Evolutionary conservation across 2,113 vertebrate species (phyloP).

Genomic region (Cepphus grylle): DNA sequence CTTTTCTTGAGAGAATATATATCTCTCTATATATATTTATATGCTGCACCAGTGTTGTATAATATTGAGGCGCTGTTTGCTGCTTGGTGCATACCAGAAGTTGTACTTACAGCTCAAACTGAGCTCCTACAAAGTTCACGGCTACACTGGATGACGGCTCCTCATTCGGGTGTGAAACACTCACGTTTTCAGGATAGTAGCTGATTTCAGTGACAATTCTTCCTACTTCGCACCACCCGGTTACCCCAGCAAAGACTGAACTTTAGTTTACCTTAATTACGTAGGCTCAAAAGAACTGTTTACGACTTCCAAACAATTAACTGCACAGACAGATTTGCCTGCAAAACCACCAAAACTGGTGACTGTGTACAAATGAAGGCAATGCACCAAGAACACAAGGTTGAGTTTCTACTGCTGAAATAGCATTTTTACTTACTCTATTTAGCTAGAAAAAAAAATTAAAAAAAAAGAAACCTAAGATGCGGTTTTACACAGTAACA

Average conservation of each 20-base stretch:
- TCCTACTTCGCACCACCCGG: background rate
- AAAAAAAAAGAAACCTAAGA: background rate
- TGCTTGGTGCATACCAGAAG: background rate
- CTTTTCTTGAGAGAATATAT: background rate
- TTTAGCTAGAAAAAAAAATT: background rate
- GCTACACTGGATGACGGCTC: background rate
- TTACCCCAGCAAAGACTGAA: background rate
- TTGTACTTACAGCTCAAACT: constrained; percentile 26
- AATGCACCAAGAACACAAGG: background rate
- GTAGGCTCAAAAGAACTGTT: background rate
- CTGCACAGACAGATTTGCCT: background rate
- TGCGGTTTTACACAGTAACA: background rate
- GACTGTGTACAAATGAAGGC: background rate
- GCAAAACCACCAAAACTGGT: background rate
- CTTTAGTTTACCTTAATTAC: background rate
- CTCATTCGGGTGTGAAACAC: background rate
- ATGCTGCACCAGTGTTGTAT: background rate
- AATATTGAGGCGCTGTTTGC: background rate
- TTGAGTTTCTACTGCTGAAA: background rate
- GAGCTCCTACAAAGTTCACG: background rate
- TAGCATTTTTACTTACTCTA: background rate
- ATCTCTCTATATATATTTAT: background rate
- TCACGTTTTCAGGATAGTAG: background rate
- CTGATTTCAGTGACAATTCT: background rate
- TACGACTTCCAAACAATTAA: background rate